Evolutionary conservation across 2,797 vertebrate species (phyloP), one percentile per base, ranked within the genome.

Genomic region (Semaprochilodus insignis): DNA sequence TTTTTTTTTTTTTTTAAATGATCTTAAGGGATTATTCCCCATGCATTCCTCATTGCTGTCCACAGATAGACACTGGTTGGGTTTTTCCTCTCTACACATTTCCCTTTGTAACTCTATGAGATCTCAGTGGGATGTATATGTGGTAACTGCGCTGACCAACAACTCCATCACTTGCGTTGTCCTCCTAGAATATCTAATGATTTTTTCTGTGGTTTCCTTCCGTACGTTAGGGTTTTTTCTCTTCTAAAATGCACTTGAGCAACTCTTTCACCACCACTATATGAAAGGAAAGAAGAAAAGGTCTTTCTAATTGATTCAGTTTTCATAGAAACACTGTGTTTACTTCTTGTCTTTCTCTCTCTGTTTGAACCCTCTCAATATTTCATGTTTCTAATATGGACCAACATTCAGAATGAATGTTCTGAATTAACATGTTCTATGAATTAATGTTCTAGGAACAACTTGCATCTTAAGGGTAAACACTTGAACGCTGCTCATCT

Each of bases 401-500:
- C 48, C 1, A 73, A 23, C 4, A n/a, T 73, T 69, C 13, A 23
- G 36, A 14, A 6, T 48, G 21, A 11, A 48, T 31, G n/a, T n/a
- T n/a, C n/a, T n/a, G n/a, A n/a, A n/a, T 31, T 3, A 69, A 48
- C 3, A 34, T 36, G 15, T 6, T 1, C 36, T 31, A 31, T 31
- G 31, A 31, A 31, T 31, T 13, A 27, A 6, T 40, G 13, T 67
- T 67, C 62, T 67, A 74, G 52, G 67, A 82, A 69, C 66, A 81
- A 54, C 80, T 79, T 80, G 57, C 31, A 40, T 36, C 23, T 80
- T 74, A 70, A 62, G 66, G 60, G 55, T 44, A 63, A 67, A 31
- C 63, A 16, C 23, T 66, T 44, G 48, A 71, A 36, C 27, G 57
- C 51, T 55, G 72, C 54, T 67, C 67, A 4, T 69, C 63, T 80